Conservation (phyloP, 2,113 vertebrate species). For the Anhinga rufa region DNA sequence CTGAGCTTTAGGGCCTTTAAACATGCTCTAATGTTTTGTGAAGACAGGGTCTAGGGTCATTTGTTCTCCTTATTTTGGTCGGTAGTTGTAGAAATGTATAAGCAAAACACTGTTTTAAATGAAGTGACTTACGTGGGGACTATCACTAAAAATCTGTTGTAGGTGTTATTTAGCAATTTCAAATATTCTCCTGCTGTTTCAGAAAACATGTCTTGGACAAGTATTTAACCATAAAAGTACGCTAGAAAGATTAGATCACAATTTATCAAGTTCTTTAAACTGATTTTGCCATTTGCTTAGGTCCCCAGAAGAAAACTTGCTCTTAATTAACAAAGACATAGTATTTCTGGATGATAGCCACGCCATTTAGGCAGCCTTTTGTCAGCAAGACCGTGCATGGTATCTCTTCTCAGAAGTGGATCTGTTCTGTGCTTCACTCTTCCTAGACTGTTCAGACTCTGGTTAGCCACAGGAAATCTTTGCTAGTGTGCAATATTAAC, state of each 20-base stretch:
- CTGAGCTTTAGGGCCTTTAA: not conserved
- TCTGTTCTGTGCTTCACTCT: not conserved
- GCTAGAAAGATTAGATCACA: not conserved
- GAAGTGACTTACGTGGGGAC: not conserved
- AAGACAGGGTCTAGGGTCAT: not conserved
- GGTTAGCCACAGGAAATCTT: not conserved
- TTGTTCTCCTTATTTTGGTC: not conserved
- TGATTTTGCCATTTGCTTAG: not conserved
- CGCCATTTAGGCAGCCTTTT: not conserved
- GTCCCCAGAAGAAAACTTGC: not conserved
- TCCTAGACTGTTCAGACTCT: not conserved
- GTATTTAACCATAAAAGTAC: not conserved
- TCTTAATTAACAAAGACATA: not conserved
- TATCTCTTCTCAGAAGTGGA: not conserved
- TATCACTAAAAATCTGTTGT: fast-evolving
- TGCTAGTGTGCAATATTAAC: too few species aligned
- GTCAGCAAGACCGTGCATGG: not conserved
- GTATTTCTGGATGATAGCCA: not conserved
- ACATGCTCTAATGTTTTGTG: not conserved
- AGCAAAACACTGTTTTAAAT: not conserved
- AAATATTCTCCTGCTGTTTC: not conserved
- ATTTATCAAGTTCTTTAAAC: not conserved
- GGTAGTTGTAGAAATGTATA: not conserved
- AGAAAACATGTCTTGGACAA: not conserved
- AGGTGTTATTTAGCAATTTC: not conserved